A percentile compares a stretch with the other conserved stretches of the same genome.
Conservation (phyloP, 2,113 vertebrate genomes). For the Myrmophylax atrothorax region DNA sequence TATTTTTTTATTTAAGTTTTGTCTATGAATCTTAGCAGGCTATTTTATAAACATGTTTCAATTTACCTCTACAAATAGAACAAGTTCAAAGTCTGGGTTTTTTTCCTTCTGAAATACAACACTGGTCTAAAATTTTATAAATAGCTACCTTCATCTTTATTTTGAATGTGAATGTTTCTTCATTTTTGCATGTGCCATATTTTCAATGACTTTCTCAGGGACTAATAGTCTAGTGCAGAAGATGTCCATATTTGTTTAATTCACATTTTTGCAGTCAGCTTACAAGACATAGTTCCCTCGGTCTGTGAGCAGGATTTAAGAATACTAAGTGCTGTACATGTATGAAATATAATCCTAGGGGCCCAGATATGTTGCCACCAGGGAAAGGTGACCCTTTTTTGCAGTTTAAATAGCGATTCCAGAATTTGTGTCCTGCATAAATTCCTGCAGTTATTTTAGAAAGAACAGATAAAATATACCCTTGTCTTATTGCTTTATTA, state of each 20-base stretch:
- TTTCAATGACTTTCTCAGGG: not conserved
- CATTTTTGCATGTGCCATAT: not conserved
- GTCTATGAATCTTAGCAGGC: not conserved
- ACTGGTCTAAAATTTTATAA: not conserved
- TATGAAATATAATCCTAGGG: not conserved
- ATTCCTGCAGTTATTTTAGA: slow-evolving; percentile 4
- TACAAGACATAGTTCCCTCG: not conserved
- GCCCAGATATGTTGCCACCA: not conserved
- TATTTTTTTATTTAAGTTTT: not conserved
- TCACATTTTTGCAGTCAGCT: not conserved
- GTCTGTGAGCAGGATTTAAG: not conserved
- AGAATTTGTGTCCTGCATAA: not conserved
- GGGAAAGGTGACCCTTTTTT: not conserved
- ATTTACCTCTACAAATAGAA: not conserved
- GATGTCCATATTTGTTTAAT: not conserved
- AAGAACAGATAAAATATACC: not conserved
- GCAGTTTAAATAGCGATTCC: not conserved
- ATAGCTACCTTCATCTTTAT: not conserved
- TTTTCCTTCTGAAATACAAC: not conserved
- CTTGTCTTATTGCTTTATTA: not conserved
- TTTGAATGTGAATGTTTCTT: not conserved
- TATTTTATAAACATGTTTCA: not conserved
- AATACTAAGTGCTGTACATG: not conserved
- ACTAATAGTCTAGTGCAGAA: not conserved
- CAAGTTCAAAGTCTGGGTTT: not conserved